phyloP scores from a whole-genome alignment of 2,888 invertebrate genomes.

The Pyrgus malvae region DNA sequence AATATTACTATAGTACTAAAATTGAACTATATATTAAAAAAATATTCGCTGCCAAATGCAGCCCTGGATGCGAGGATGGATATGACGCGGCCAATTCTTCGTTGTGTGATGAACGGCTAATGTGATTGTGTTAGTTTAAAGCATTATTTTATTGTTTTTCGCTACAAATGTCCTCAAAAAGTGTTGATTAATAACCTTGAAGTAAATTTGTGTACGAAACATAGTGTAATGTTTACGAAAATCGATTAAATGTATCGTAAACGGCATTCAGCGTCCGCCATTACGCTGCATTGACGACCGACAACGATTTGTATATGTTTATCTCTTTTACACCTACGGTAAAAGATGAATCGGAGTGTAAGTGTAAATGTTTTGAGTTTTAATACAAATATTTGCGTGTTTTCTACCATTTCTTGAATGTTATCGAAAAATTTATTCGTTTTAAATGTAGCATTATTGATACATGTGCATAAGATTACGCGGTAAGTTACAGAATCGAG shows the following conservation, averaged over 20 bases:
- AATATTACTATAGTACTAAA: no score
- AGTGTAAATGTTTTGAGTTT: constrained; percentile 48
- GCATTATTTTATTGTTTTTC: constrained; percentile 35
- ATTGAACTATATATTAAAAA: no score
- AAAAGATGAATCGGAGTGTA: constrained; percentile 43
- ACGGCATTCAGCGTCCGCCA: constrained; percentile 57
- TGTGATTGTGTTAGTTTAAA: constrained; percentile 61
- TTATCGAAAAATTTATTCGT: background rate
- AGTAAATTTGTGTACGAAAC: constrained; percentile 15
- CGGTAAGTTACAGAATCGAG: no score
- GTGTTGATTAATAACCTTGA: constrained; percentile 19
- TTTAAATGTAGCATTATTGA: background rate
- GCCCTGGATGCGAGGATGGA: constrained; percentile 64
- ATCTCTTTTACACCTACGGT: constrained; percentile 57
- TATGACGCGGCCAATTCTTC: constrained; percentile 72
- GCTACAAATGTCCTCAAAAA: constrained; percentile 26
- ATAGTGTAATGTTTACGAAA: constrained; percentile 32
- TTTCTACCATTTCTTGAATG: constrained; percentile 1
- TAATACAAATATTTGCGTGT: constrained; percentile 26
- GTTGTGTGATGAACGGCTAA: constrained; percentile 57
- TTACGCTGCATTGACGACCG: constrained; percentile 50
- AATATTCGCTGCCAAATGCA: no score
- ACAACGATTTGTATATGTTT: constrained; percentile 51
- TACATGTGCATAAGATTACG: background rate
- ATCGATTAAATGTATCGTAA: constrained; percentile 53